Evolutionary conservation across 2,888 invertebrate species (phyloP).

Genomic region (Tetragnatha montana): DNA sequence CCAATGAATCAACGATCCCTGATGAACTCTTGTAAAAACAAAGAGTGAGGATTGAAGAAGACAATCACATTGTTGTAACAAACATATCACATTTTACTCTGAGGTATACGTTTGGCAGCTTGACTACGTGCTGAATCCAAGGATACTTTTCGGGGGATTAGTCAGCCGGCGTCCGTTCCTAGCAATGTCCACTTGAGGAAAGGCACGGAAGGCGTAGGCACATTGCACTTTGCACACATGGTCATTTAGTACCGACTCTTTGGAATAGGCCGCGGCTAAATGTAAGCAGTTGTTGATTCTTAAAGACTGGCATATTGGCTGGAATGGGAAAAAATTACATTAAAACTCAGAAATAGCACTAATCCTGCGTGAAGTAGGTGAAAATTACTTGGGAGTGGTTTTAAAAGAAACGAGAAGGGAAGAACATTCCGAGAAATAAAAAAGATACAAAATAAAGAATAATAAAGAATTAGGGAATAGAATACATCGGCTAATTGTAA

Average conservation of each 20-base stretch:
- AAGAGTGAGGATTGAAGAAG: no score
- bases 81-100: background rate
- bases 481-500: no score
- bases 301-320: slow-evolving; percentile 92
- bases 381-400: no score
- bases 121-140: slow-evolving; percentile 65
- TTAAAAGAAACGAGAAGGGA: no score
- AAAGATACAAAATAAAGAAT: no score
- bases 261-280: slow-evolving; percentile 87
- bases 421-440: no score
- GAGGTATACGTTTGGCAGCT: background rate
- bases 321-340: slow-evolving; percentile 74
- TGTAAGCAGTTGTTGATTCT: slow-evolving; percentile 91
- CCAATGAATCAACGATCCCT: no score
- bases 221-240: slow-evolving; percentile 94
- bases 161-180: slow-evolving; percentile 56
- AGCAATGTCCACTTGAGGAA: slow-evolving; percentile 70
- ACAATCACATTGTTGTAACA: background rate
- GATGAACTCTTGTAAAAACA: no score
- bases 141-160: slow-evolving; percentile 20
- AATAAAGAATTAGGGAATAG: no score
- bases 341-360: background rate
- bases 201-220: slow-evolving; percentile 78
- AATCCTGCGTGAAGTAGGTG: background rate
- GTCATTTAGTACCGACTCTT: slow-evolving; percentile 87